Evolutionary conservation across 2,113 vertebrate genomes (phyloP), one percentile per base, ranked within the genome.

Genomic region (Platycercus adscitus): DNA sequence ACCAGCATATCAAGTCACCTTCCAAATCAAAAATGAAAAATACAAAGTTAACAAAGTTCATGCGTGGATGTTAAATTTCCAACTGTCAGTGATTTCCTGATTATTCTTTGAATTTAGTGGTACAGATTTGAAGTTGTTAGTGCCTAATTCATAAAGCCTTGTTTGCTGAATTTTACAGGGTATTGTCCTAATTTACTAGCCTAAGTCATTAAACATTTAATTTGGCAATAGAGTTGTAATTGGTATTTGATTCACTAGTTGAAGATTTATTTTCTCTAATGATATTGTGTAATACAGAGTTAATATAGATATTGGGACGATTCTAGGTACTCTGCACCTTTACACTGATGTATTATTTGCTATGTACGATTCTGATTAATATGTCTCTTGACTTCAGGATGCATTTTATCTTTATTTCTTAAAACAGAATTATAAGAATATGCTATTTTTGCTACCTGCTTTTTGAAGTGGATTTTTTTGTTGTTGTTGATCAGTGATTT

Each of bases 131-230:
- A 80, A 53, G 31, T 64, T 63, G 41, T 65, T 78, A 78, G 76
- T 89, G 71, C 75, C 91, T 96, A 82, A 77, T 85, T 93, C 61
- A 35, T 94, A 83, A 93, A 83, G 72, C 72, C 66, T 85, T 71
- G 19, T 83, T 94, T 93, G 68, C 35, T 89, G 58, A 95, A 56
- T 68, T 71, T 35, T 79, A 56, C 73, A 85, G 69, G 46, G 10
- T 94, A 53, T 84, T 77, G 39, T 78, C 75, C 79, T 91, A 89
- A 71, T 88, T 79, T 90, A 63, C 61, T 82, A 70, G 37, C 24
- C 37, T 82, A 82, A 78, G 20, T 66, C 85, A 56, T 25, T 84
- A 79, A 93, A 17, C 39, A 89, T 92, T 91, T 80, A 81, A 76
- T 86, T 93, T 37, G 75, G 37, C 39, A 93, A 33, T 64, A 65